These are phyloP conservation scores for Ceuthmochares aereus DNA, from an alignment of 2,113 vertebrate genomes.

Conservation along the genomic window DNA sequence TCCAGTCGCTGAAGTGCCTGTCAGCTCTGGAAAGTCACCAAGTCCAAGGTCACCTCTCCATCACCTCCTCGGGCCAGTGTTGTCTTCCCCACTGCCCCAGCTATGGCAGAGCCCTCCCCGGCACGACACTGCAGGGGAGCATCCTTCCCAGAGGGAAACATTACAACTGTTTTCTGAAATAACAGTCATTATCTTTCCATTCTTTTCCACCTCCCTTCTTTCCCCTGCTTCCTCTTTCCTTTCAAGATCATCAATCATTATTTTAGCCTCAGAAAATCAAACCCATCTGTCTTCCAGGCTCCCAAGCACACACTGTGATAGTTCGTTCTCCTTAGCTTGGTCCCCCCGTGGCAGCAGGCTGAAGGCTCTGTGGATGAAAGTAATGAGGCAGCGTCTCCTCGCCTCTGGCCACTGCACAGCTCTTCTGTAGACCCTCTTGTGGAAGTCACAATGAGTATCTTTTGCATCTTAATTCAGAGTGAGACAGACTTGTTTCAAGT, in stretches of 20 bases:
- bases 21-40: background rate
- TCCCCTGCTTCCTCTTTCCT: conserved; percentile 15
- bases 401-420: background rate
- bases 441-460: rapidly evolving
- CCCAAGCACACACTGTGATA: background rate
- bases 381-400: background rate
- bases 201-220: background rate
- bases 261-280: conserved; percentile 46
- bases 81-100: background rate
- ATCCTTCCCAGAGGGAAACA: background rate
- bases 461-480: background rate
- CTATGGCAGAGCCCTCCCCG: background rate
- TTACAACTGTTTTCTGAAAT: conserved; percentile 22
- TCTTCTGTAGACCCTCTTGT: rapidly evolving
- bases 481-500: background rate
- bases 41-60: background rate
- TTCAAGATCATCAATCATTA: conserved; percentile 60
- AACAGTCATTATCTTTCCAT: conserved; percentile 38
- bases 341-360: no score
- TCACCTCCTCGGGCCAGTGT: rapidly evolving
- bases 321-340: background rate
- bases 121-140: background rate
- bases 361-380: background rate
- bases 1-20: background rate
- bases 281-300: conserved; percentile 47